phyloP scores from a whole-genome alignment of 2,113 vertebrate species.

The Odontophorus gujanensis region DNA sequence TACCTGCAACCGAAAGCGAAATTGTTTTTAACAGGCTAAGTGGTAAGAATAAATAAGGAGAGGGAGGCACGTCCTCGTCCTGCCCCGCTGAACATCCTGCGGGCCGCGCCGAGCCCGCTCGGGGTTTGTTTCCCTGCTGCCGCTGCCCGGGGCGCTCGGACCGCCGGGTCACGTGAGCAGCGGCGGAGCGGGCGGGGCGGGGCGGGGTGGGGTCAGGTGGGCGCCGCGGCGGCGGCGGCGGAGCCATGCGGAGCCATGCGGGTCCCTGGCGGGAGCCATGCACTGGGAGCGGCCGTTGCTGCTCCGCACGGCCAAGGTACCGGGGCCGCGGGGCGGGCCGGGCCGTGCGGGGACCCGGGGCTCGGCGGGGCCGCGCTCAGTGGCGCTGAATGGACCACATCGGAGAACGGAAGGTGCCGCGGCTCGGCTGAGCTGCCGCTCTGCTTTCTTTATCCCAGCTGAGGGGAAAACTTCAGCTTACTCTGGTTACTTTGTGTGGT shows the following conservation, averaged over 20 bases:
- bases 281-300: conserved; percentile 80
- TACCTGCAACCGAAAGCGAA: neutral
- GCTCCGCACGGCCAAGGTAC: conserved; percentile 78
- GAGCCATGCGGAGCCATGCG: too few species aligned
- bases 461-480: rapidly evolving
- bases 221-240: too few species aligned
- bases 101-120: too few species aligned
- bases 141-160: too few species aligned
- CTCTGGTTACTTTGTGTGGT: rapidly evolving
- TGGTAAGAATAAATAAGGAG: neutral
- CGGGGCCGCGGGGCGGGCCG: neutral
- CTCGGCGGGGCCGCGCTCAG: too few species aligned
- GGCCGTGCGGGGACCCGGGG: neutral
- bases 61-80: neutral
- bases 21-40: neutral
- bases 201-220: too few species aligned
- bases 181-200: too few species aligned
- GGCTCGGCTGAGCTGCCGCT: neutral
- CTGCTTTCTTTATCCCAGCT: neutral
- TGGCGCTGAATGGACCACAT: neutral
- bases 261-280: conserved; percentile 59
- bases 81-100: too few species aligned
- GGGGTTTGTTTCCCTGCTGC: too few species aligned
- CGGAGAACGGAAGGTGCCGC: too few species aligned
- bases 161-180: too few species aligned